Conservation (phyloP, 2,888 invertebrate species). For the Agrenia bidenticulata region DNA sequence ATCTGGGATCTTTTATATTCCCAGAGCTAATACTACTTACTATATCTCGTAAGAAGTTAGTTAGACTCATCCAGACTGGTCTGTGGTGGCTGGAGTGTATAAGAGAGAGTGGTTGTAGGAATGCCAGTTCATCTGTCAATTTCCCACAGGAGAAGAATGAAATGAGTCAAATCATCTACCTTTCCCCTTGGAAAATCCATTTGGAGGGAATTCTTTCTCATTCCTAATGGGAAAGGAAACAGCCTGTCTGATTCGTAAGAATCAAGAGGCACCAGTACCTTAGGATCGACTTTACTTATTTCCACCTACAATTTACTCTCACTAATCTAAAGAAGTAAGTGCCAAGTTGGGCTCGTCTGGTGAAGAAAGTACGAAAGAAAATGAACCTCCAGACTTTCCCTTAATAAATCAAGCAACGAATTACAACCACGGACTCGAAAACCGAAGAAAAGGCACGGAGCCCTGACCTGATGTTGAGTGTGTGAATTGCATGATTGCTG, state of each 20-base stretch:
- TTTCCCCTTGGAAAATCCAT: constrained; percentile 9
- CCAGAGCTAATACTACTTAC: no score
- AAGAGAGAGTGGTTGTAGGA: neutral
- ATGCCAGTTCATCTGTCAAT: constrained; percentile 28
- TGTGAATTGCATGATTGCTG: no score
- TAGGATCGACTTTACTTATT: no score
- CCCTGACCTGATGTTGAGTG: no score
- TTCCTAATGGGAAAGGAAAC: constrained; percentile 12
- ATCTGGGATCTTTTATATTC: no score
- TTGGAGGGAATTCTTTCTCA: neutral
- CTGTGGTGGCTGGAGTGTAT: no score
- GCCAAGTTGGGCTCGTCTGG: neutral
- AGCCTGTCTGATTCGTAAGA: constrained; percentile 6
- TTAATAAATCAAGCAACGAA: neutral
- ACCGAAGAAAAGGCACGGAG: no score
- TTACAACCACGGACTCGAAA: neutral
- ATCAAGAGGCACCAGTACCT: neutral
- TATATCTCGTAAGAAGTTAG: no score
- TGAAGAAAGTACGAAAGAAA: neutral
- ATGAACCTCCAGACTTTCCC: neutral
- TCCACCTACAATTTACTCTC: no score
- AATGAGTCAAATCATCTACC: constrained; percentile 16
- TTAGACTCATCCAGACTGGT: no score
- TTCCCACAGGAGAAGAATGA: constrained; percentile 23
- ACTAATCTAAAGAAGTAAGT: no score